phyloP scores from a whole-genome alignment of 2,797 vertebrate species.

The Crax fasciolata region DNA sequence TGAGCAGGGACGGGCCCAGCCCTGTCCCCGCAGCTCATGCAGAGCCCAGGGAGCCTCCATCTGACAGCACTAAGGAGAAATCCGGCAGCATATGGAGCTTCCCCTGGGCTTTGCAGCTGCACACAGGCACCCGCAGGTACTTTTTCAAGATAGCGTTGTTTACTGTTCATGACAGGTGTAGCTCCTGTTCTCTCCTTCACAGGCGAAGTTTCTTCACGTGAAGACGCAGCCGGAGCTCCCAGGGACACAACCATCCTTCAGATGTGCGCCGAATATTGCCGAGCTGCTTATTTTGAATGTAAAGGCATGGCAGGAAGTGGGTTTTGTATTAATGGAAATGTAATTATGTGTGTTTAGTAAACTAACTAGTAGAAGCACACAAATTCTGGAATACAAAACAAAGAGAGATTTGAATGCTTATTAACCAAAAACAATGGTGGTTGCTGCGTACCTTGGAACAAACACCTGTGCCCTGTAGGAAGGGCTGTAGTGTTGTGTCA shows the following conservation, averaged over 20 bases:
- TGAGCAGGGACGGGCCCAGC: not conserved
- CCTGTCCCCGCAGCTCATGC: not conserved
- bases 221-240: not conserved
- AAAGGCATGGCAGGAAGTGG: conserved; percentile 2
- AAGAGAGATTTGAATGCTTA: conserved; percentile 51
- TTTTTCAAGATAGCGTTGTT: not conserved
- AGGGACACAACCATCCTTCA: not conserved
- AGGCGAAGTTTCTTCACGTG: not conserved
- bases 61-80: not conserved
- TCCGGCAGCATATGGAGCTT: conserved; percentile 1
- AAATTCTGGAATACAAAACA: conserved; percentile 38
- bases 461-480: not conserved
- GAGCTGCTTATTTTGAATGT: conserved; percentile 19
- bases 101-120: conserved; percentile 38
- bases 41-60: not conserved
- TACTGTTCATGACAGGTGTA: not conserved
- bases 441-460: not conserved
- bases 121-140: not conserved
- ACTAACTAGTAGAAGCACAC: not conserved
- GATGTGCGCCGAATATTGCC: not conserved
- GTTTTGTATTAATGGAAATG: conserved; percentile 46
- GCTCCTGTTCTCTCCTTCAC: not conserved
- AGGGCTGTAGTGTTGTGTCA: not conserved
- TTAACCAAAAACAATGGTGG: conserved; percentile 29
- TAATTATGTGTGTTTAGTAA: conserved; percentile 65